These are phyloP conservation scores for Drosophila mimica DNA, from an alignment of 2,888 invertebrate genomes.

Conservation along the genomic window DNA sequence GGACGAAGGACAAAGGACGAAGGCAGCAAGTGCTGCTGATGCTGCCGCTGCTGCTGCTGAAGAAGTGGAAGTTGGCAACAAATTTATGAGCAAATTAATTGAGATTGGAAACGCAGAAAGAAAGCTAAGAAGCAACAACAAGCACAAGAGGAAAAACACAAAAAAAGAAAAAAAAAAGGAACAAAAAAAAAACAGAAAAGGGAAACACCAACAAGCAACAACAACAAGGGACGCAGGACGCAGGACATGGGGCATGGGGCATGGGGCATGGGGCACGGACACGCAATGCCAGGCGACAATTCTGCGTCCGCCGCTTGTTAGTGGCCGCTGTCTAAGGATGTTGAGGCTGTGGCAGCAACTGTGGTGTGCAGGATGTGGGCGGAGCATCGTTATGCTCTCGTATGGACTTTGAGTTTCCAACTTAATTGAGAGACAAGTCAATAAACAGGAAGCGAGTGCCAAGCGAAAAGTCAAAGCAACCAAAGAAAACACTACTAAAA, in stretches of 20 bases:
- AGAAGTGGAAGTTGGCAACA: constrained; percentile 69
- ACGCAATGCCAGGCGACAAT: constrained; percentile 66
- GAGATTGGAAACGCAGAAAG: constrained; percentile 80
- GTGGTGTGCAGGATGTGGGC: neutral
- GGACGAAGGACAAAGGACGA: constrained; percentile 4
- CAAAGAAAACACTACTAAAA: constrained; percentile 33
- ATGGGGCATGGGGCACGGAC: constrained; percentile 32
- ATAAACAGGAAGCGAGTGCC: constrained; percentile 76
- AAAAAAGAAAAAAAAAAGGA: constrained; percentile 7
- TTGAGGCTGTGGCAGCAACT: constrained; percentile 5
- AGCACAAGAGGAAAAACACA: neutral
- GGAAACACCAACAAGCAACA: constrained; percentile 17
- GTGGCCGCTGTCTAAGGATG: constrained; percentile 47
- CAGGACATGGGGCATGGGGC: neutral
- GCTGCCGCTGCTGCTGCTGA: constrained; percentile 12
- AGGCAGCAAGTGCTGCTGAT: constrained; percentile 17
- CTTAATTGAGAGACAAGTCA: constrained; percentile 82
- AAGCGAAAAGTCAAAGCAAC: constrained; percentile 70
- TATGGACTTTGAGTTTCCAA: constrained; percentile 63
- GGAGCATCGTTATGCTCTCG: constrained; percentile 17
- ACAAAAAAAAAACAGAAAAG: constrained; percentile 11
- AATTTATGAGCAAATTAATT: constrained; percentile 82
- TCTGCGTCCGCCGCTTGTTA: constrained; percentile 68
- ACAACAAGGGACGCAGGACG: constrained; percentile 10
- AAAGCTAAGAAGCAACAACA: constrained; percentile 46